Conservation (phyloP, 2,797 vertebrate species). For the Lateolabrax maculatus region DNA sequence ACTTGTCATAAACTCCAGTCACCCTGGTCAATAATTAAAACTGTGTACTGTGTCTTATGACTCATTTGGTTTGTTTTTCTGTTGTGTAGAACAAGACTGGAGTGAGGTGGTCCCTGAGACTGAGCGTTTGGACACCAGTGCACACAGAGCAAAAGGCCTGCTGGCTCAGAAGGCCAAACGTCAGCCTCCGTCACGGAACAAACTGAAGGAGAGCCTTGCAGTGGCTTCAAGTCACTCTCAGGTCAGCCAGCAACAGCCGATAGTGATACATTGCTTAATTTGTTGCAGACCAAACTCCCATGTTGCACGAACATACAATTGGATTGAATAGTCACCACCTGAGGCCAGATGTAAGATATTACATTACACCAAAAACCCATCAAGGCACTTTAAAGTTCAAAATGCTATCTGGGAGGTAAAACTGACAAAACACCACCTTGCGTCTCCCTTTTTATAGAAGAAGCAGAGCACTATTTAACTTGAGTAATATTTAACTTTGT, state of each 20-base stretch:
- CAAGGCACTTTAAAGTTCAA: background rate
- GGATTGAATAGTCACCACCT: background rate
- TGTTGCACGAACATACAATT: background rate
- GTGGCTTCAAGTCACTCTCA: slow-evolving; percentile 68
- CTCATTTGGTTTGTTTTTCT: background rate
- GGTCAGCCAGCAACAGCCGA: slow-evolving; percentile 73
- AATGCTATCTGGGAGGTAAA: background rate
- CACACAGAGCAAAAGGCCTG: slow-evolving; percentile 90
- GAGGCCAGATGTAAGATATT: background rate
- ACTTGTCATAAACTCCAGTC: slow-evolving; percentile 13
- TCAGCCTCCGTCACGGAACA: slow-evolving; percentile 91
- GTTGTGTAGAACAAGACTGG: slow-evolving; percentile 85
- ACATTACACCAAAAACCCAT: background rate
- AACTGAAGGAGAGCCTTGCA: slow-evolving; percentile 87
- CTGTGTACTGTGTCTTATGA: background rate
- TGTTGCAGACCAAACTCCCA: background rate
- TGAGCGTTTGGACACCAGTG: slow-evolving; percentile 92
- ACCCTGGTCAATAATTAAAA: slow-evolving; percentile 37
- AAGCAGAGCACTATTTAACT: background rate
- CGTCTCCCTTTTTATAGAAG: background rate
- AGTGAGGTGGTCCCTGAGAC: slow-evolving; percentile 90
- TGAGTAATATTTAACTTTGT: background rate
- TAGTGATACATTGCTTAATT: background rate
- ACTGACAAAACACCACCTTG: background rate
- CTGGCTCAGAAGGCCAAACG: slow-evolving; percentile 92